A percentile compares a stretch with the other conserved stretches of the same genome.
These are phyloP conservation scores for Linepithema humile DNA, from an alignment of 1,140 invertebrate genomes.

Conservation along the genomic window DNA sequence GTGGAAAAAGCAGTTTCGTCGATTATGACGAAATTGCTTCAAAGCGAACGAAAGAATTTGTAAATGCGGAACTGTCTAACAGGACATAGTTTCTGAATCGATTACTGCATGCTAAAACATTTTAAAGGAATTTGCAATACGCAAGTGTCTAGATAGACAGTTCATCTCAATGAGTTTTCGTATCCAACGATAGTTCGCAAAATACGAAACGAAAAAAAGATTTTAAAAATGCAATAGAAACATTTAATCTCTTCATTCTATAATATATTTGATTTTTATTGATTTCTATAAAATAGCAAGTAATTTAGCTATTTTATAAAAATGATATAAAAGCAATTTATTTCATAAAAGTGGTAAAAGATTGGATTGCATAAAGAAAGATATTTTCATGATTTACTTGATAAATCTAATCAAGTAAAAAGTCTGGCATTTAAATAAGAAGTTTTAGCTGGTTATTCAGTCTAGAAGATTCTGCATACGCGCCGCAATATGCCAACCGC, in stretches of 20 bases:
- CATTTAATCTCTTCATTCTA: too few species aligned
- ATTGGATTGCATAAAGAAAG: not conserved
- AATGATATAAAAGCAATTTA: not conserved
- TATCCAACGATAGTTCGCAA: too few species aligned
- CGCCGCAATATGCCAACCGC: not conserved
- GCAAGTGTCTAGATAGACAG: not conserved
- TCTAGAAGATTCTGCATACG: not conserved
- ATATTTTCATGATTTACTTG: not conserved
- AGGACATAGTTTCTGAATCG: not conserved
- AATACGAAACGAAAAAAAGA: not conserved
- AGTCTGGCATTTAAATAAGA: slow-evolving; percentile 5
- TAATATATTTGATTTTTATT: too few species aligned
- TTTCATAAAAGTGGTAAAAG: not conserved
- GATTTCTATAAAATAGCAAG: not conserved
- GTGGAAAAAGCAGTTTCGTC: not conserved
- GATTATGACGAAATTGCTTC: slow-evolving; percentile 6
- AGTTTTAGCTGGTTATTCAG: not conserved
- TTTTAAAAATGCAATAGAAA: not conserved
- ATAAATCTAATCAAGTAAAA: not conserved
- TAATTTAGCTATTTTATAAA: not conserved
- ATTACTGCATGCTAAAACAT: not conserved
- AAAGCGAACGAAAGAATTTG: slow-evolving; percentile 7
- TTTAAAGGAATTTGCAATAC: not conserved
- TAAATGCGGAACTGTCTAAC: not conserved
- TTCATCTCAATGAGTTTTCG: too few species aligned